Evolutionary conservation across 2,113 vertebrate species (phyloP).

Genomic region (Alethe castanea): DNA sequence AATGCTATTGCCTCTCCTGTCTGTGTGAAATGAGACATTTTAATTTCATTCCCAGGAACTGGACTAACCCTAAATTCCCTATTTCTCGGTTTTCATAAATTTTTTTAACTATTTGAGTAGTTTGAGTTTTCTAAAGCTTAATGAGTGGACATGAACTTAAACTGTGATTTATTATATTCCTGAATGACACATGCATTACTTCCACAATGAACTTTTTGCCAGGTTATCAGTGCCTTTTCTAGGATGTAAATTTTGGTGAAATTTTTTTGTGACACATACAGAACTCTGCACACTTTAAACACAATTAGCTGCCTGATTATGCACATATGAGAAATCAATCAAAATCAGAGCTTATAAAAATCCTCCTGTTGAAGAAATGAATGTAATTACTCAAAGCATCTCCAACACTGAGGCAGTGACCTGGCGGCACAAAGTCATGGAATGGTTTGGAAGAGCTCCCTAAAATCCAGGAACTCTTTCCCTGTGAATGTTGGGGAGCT

Average conservation of each 20-base stretch:
- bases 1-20: not conserved
- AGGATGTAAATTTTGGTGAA: not conserved
- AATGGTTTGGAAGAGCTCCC: not conserved
- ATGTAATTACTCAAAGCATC: not conserved
- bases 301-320: not conserved
- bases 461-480: not conserved
- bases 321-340: not conserved
- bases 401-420: not conserved
- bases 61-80: not conserved
- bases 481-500: not conserved
- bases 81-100: not conserved
- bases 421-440: not conserved
- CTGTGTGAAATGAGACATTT: not conserved
- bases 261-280: not conserved
- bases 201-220: not conserved
- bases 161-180: not conserved
- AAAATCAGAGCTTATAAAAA: not conserved
- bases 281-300: not conserved
- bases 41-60: not conserved
- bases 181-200: not conserved
- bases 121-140: not conserved
- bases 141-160: not conserved
- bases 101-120: not conserved
- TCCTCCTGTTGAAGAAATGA: not conserved
- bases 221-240: not conserved